Base-by-base conservation (phyloP, 2,113 vertebrate species). In the Lagopus leucura region DNA sequence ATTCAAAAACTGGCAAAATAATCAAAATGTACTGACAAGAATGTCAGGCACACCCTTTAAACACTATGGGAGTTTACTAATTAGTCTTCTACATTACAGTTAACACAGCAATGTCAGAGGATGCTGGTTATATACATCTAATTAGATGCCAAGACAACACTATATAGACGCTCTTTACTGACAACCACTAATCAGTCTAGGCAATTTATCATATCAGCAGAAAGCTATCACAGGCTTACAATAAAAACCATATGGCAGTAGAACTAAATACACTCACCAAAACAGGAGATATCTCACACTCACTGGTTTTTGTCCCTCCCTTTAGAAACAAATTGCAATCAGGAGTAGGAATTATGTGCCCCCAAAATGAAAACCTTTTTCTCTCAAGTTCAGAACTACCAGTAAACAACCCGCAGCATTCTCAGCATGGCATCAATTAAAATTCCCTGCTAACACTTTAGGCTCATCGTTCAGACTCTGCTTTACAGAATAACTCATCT, bases 101-200 rank as follows among this genome's bases (percentile, higher is more conserved):
- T 58, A 61, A 13, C 54, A 63, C 54, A 57, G 43, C 71, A 73
- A 70, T 30, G 45, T 43, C n/a, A 90, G 47, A 57, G 43, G 54
- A 89, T 50, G 38, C 8, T 66, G 32, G 79, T 86, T 92, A 66
- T 5, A 63, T 72, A 92, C 85, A 90, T 52, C 28, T 74, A 94
- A 91, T 92, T 93, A 91, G 86, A 82, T 80, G 76, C 88, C 87
- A 95, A 91, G 67, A 83, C 20, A 28, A 74, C 25, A 81, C 34
- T n/a, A 28, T 28, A 77, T 32, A 91, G 65, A 30, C 11, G 85
- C 94, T 69, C 24, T 82, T 79, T 40, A 87, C 20, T 93, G 85
- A 89, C 71, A 84, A 66, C 18, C 43, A 70, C 32, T 86, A 69
- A 82, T 90, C 36, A 30, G 73, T 83, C 58, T 54, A 77, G 70